Conservation (phyloP, 1,140 invertebrate genomes). For the Halyomorpha halys region DNA sequence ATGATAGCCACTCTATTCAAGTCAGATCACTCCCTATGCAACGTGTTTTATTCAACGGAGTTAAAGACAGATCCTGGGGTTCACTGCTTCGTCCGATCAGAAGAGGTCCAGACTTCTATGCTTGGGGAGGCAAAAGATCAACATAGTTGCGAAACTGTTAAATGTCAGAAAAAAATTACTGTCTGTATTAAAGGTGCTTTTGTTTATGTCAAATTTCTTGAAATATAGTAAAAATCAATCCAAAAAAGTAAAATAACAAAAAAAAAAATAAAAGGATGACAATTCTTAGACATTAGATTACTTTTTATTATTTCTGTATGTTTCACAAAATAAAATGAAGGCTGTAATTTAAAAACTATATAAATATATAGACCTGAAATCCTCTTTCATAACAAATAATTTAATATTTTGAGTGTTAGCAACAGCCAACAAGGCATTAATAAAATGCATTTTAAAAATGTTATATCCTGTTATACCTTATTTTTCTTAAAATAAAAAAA, state of each 20-base stretch:
- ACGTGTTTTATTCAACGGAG: not conserved
- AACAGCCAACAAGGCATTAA: not conserved
- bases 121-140: slow-evolving; percentile 26
- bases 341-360: no score
- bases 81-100: slow-evolving; percentile 21
- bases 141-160: not conserved
- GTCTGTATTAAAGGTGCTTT: no score
- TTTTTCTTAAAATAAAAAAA: slow-evolving; percentile 8
- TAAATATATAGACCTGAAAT: no score
- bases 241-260: no score
- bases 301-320: no score
- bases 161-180: slow-evolving; percentile 7
- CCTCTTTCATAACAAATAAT: not conserved
- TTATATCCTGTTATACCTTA: slow-evolving; percentile 3
- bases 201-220: no score
- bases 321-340: no score
- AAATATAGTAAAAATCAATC: no score
- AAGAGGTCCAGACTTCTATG: slow-evolving; percentile 21
- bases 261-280: no score
- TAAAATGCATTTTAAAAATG: slow-evolving; percentile 11
- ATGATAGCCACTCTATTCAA: slow-evolving; percentile 20
- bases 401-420: slow-evolving; percentile 13
- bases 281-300: no score
- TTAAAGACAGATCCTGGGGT: slow-evolving; percentile 22
- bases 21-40: not conserved